These are phyloP conservation scores for Polymixis lichenea DNA, from an alignment of 2,888 invertebrate species.

Conservation along the genomic window DNA sequence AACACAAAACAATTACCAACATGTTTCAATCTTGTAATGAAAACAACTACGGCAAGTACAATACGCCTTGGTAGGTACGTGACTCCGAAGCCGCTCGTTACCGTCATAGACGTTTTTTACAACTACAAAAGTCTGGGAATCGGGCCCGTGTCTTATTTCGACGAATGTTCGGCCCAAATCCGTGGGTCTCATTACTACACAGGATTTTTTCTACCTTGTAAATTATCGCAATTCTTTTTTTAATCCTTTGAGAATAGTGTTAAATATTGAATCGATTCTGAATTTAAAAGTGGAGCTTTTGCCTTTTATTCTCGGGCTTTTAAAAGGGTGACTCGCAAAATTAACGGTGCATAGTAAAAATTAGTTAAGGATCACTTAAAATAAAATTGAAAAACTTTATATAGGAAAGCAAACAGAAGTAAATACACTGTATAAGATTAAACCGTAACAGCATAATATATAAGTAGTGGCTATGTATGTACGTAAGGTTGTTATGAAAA, in stretches of 20 bases:
- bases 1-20: slow-evolving; percentile 9
- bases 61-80: slow-evolving; percentile 50
- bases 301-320: not conserved
- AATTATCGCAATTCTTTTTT: slow-evolving; percentile 6
- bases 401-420: too few species aligned
- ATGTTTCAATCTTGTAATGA: slow-evolving; percentile 50
- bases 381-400: too few species aligned
- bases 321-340: not conserved
- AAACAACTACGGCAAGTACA: slow-evolving; percentile 40
- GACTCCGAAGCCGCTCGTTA: slow-evolving; percentile 45
- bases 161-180: slow-evolving; percentile 36
- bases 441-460: too few species aligned
- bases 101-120: slow-evolving; percentile 32
- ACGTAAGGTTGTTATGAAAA: too few species aligned
- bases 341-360: not conserved
- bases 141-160: slow-evolving; percentile 32
- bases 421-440: too few species aligned
- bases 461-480: too few species aligned
- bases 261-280: not conserved
- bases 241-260: not conserved
- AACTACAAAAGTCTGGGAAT: slow-evolving; percentile 30
- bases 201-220: slow-evolving; percentile 20
- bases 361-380: too few species aligned
- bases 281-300: not conserved
- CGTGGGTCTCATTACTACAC: slow-evolving; percentile 46